These are phyloP conservation scores for Cyphomyrus discorhynchus DNA, from an alignment of 2,113 vertebrate genomes.

Conservation along the genomic window DNA sequence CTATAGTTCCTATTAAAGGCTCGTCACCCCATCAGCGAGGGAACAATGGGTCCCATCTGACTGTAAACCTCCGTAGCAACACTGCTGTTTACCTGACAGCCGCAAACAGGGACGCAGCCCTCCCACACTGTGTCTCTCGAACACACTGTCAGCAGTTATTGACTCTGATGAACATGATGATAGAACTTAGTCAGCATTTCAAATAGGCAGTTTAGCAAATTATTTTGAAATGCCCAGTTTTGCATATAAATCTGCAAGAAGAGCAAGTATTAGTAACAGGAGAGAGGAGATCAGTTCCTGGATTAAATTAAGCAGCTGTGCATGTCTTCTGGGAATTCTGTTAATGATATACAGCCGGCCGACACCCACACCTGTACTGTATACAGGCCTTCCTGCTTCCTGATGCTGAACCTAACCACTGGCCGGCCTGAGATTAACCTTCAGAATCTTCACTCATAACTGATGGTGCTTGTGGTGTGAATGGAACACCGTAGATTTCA, in stretches of 20 bases:
- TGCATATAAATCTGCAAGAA: neutral
- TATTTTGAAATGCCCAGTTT: neutral
- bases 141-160: neutral
- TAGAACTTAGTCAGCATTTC: neutral
- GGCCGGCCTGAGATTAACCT: neutral
- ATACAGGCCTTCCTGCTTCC: neutral
- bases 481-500: neutral
- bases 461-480: neutral
- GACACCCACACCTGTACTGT: neutral
- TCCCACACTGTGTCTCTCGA: neutral
- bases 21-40: slow-evolving; percentile 26
- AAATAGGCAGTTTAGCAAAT: neutral
- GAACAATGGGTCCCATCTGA: slow-evolving; percentile 31
- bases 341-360: neutral
- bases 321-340: neutral
- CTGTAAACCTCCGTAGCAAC: slow-evolving; percentile 25
- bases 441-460: neutral
- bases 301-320: slow-evolving; percentile 12
- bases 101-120: neutral
- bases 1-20: slow-evolving; percentile 11
- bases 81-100: slow-evolving; percentile 31
- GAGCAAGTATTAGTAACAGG: neutral
- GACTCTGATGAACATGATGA: neutral
- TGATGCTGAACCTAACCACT: neutral
- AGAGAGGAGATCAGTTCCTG: neutral